phyloP scores from a whole-genome alignment of 1,140 invertebrate species.

The Drosophila tropicalis region DNA sequence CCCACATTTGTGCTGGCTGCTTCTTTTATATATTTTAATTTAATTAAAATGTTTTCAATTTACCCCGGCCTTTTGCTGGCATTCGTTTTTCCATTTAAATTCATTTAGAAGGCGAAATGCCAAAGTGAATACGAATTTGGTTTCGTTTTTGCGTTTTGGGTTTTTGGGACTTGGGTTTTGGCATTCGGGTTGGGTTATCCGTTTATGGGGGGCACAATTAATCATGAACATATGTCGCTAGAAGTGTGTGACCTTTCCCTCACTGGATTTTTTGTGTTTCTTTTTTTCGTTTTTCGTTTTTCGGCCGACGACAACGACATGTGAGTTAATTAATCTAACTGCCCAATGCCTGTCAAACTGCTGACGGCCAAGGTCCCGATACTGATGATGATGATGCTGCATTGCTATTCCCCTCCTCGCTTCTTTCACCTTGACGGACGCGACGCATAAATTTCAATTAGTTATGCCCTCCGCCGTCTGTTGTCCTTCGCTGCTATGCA shows the following conservation, averaged over 20 bases:
- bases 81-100: conserved; percentile 39
- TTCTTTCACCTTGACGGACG: conserved; percentile 34
- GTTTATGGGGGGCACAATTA: conserved; percentile 48
- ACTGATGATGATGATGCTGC: conserved; percentile 37
- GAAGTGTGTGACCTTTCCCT: conserved; percentile 51
- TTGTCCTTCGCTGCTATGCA: conserved; percentile 27
- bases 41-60: conserved; percentile 66
- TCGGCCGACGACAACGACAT: conserved; percentile 49
- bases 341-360: conserved; percentile 56
- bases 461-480: conserved; percentile 36
- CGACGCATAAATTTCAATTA: conserved; percentile 77
- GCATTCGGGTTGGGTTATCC: neutral
- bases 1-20: conserved; percentile 17
- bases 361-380: conserved; percentile 56
- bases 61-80: neutral
- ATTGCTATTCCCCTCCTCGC: conserved; percentile 13
- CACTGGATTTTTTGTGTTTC: neutral
- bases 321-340: conserved; percentile 78
- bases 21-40: conserved; percentile 58
- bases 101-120: conserved; percentile 44
- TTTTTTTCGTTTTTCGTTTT: conserved; percentile 17
- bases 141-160: conserved; percentile 27
- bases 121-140: neutral
- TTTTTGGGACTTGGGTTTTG: conserved; percentile 6
- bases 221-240: conserved; percentile 69